Conservation (phyloP, 2,113 vertebrate genomes). For the Neolamprologus hecqui region DNA sequence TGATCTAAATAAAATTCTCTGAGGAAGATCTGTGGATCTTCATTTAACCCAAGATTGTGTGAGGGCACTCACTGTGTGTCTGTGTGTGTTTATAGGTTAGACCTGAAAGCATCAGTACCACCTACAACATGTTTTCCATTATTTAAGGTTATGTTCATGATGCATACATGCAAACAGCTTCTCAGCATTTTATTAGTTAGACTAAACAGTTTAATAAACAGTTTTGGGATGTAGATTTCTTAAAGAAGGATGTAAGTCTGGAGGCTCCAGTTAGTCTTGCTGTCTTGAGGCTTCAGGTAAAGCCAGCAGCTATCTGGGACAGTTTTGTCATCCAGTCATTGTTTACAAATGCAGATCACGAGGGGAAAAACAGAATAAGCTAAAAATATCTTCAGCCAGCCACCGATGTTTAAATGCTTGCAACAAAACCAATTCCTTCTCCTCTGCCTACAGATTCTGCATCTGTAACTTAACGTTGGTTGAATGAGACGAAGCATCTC, state of each 20-base stretch:
- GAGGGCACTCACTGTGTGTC: background rate
- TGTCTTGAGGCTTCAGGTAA: background rate
- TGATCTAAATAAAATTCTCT: slow-evolving; percentile 7
- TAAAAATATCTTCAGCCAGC: background rate
- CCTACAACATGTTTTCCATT: background rate
- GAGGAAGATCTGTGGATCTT: slow-evolving; percentile 13
- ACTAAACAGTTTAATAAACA: background rate
- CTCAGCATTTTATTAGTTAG: background rate
- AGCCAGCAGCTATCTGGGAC: background rate
- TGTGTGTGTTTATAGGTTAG: background rate
- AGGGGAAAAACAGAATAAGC: fast-evolving
- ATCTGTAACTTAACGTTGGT: background rate
- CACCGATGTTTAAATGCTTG: fast-evolving
- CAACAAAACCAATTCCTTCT: fast-evolving
- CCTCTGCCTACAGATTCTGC: background rate
- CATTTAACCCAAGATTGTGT: background rate
- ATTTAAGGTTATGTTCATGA: background rate
- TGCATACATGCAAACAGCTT: background rate
- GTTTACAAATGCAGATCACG: background rate
- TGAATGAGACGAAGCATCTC: background rate
- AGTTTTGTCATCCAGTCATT: fast-evolving
- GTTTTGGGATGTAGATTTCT: fast-evolving
- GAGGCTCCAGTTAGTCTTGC: fast-evolving
- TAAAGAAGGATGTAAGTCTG: background rate
- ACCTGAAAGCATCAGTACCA: background rate